Base-by-base conservation (phyloP, 2,113 vertebrate genomes). In the Macaca nemestrina region DNA sequence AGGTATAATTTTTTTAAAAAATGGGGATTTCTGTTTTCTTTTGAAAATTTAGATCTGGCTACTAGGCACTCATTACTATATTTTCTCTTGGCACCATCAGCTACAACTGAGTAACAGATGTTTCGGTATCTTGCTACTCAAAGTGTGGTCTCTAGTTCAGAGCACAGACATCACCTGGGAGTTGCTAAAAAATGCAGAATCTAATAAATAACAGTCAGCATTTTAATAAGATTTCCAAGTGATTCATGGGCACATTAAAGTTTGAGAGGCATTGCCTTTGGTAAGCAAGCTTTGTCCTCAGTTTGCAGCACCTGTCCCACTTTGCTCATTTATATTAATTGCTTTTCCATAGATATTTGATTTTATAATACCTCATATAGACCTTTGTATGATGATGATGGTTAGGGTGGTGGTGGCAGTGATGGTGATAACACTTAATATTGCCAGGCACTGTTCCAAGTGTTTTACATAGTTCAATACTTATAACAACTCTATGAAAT, bases 101-200 rank as follows among this genome's bases (percentile, higher is more conserved):
- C 43, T 90, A 27, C 84, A 87, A 52, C 45, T 73, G 67, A 95
- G 61, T 93, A 88, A 84, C 43, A 90, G 45, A 84, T 90, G 52
- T 96, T 92, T 84, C 55, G 70, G 32, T 75, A 11, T 38, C 59
- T 85, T 88, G 43, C 61, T 78, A 4, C 45, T 90, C 90, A 52
- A 86, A 95, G 72, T 85, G 64, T 84, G 50, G 80, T 93, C n/a
- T 87, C 59, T 76, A 12, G 16, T 92, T 55, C 59, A 64, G 50
- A 38, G 32, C 61, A 45, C 27, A 85, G 17, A 87, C 27, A 50
- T 94, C 78, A 88, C 55, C n/a, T 88, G 55, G 80, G 81, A 94
- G 43, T 82, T 82, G 35, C 57, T 89, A 64, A 96, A 83, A 84
- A 94, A 94, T 82, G 12, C 30, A 90, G 68, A 82, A 90, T 83